These are phyloP conservation scores for Pachliopta kotzebuea DNA, from an alignment of 2,888 invertebrate species.

Conservation along the genomic window DNA sequence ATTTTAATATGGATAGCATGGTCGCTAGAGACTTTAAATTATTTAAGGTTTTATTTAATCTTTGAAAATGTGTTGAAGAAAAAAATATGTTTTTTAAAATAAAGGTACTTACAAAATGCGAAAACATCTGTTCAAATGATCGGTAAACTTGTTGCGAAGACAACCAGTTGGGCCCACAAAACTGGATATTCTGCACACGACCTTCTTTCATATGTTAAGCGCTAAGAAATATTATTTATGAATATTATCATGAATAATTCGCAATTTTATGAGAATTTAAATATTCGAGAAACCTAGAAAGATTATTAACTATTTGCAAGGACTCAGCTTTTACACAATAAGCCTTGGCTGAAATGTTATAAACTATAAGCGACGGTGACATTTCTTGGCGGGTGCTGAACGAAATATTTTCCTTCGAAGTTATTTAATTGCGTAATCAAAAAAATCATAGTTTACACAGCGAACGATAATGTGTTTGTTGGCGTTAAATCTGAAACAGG, in stretches of 20 bases:
- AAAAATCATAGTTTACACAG: constrained; percentile 16
- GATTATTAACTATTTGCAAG: constrained; percentile 2
- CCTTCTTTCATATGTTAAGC: background rate
- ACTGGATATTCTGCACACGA: background rate
- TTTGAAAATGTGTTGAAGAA: background rate
- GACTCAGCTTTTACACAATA: constrained; percentile 3
- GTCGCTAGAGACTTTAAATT: no score
- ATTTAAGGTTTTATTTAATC: background rate
- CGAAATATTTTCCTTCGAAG: constrained; percentile 18
- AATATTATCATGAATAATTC: background rate
- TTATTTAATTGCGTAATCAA: constrained; percentile 27
- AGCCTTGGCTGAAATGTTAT: constrained; percentile 28
- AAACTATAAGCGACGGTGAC: constrained; percentile 25
- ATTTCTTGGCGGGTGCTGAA: constrained; percentile 11
- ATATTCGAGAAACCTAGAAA: background rate
- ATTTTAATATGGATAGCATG: no score
- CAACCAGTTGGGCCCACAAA: background rate
- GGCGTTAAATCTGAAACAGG: constrained; percentile 4
- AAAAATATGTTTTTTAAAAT: background rate
- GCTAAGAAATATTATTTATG: background rate
- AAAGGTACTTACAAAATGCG: background rate
- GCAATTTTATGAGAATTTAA: background rate
- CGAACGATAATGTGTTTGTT: constrained; percentile 26
- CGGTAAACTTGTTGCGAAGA: background rate
- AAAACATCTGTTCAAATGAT: background rate